Evolutionary conservation across 2,113 vertebrate genomes (phyloP).

Genomic region (Bos taurus): ARS-UCD2.0 NC_037350.1:49772501-49773000

Average conservation of each 20-base stretch:
- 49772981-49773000: background rate
- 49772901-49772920: background rate
- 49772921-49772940: background rate
- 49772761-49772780: background rate
- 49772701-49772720: background rate
- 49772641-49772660: background rate
- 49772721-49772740: background rate
- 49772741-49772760: background rate
- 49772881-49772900: background rate
- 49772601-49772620: background rate
- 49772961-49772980: background rate
- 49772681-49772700: background rate
- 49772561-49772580: background rate
- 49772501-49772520: background rate
- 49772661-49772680: background rate
- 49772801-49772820: background rate
- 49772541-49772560: accelerated
- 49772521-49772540: background rate
- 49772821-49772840: background rate
- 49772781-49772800: background rate
- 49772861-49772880: background rate
- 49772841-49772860: background rate
- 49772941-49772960: background rate
- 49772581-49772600: accelerated
- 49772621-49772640: background rate